Evolutionary conservation across 2,797 vertebrate species (phyloP), one percentile per base, ranked within the genome.

Genomic region (Florisuga fusca): DNA sequence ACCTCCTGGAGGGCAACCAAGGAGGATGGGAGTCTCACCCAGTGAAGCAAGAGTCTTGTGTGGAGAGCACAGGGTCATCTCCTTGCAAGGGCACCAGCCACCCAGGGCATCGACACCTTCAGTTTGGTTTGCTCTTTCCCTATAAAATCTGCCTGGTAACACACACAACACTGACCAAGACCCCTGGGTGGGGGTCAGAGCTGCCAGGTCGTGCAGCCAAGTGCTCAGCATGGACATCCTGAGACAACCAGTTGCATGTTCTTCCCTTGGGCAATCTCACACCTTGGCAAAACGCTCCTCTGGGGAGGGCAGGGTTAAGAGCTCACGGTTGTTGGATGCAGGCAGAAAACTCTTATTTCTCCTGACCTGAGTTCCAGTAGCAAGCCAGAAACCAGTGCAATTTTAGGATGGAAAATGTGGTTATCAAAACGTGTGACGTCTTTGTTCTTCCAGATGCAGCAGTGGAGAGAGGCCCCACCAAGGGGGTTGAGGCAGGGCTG

Each of bases 181-280:
- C 17, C 20, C 45, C n/a, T 31, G 2, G 3, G 15, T 3, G 3
- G 15, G 36, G 64, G n/a, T 53, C 54, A 9, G 18, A 64, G n/a
- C 64, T 79, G 45, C 22, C 43, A 3, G 1, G 38, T 71, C 38
- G 53, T 53, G n/a, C 68, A 85, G 54, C 29, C 33, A 12, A 45
- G 31, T 8, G 11, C 57, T 81, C 51, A 46, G 21, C 2, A 0
- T 1, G 7, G 36, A 59, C 51, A 54, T 31, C 21, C 19, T 4
- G 7, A 36, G 54, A 9, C 5, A 1, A n/a, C 29, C 1, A 0
- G 7, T 10, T 0, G 1, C 45, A 0, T 3, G 55, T 36, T 57
- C 53, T 57, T 69, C 25, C 68, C 36, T 14, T 5, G n/a, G 67
- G 38, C 20, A 53, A 43, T 4, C 69, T 67, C n/a, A 3, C 7